These are phyloP conservation scores for Campoplex nolae DNA, from an alignment of 2,888 invertebrate species.

Conservation along the genomic window DNA sequence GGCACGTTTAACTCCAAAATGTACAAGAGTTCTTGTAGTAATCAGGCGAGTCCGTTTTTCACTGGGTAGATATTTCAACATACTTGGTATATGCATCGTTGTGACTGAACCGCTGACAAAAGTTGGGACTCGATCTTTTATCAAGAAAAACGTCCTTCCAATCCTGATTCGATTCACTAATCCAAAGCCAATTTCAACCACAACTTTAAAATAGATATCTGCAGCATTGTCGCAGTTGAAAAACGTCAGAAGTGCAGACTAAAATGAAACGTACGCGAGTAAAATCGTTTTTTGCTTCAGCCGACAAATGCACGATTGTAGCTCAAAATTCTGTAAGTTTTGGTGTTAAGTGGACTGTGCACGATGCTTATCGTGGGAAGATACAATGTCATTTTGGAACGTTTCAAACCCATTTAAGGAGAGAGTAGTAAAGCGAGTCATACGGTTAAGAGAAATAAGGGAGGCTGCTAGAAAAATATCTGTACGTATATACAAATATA, in stretches of 20 bases:
- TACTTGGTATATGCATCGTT: background rate
- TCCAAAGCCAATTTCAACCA: background rate
- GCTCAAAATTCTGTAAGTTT: background rate
- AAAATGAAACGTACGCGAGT: background rate
- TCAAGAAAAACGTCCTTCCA: background rate
- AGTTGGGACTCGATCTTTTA: background rate
- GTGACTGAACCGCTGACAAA: background rate
- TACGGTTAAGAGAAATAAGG: slow-evolving; percentile 54
- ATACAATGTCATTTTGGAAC: background rate
- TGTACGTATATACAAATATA: slow-evolving; percentile 25
- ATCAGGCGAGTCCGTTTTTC: background rate
- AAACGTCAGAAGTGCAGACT: background rate
- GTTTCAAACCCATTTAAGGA: slow-evolving; percentile 18
- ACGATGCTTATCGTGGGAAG: background rate
- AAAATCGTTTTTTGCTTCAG: background rate
- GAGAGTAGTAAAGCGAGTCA: slow-evolving; percentile 55
- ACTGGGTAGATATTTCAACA: background rate
- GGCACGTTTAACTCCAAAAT: background rate
- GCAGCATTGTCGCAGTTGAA: background rate
- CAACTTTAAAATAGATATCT: too few relatives aligned
- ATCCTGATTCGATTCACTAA: background rate
- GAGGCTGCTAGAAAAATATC: slow-evolving; percentile 22
- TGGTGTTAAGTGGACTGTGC: background rate
- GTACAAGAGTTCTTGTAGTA: background rate
- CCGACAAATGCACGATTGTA: background rate